These are phyloP conservation scores for Silurus asotus DNA, from an alignment of 2,113 vertebrate genomes.

Conservation along the genomic window DNA sequence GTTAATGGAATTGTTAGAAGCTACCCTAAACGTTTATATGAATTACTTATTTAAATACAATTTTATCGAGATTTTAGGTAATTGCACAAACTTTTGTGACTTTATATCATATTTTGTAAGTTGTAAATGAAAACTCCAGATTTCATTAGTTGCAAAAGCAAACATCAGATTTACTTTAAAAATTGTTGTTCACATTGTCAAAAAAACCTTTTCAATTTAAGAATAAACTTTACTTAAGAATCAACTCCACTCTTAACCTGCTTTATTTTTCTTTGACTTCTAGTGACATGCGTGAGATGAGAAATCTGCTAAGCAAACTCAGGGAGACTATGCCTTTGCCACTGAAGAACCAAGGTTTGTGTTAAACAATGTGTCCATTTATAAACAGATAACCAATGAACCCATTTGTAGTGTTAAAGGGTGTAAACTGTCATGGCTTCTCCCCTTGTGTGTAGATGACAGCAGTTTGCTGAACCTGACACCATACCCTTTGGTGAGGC, in stretches of 20 bases:
- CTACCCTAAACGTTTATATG: neutral
- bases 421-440: neutral
- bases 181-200: neutral
- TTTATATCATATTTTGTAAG: neutral
- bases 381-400: neutral
- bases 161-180: neutral
- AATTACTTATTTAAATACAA: neutral
- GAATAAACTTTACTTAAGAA: neutral
- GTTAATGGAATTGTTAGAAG: neutral
- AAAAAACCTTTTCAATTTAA: neutral
- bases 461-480: constrained; percentile 96
- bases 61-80: neutral
- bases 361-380: neutral
- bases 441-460: constrained; percentile 78
- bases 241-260: neutral
- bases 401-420: neutral
- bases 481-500: constrained; percentile 83
- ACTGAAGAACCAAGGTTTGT: constrained; percentile 94
- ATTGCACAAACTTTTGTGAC: neutral
- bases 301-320: constrained; percentile 98
- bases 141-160: neutral
- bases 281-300: constrained; percentile 95
- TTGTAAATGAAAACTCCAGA: neutral
- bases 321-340: constrained; percentile 98
- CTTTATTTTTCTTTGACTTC: constrained; percentile 1